Percentiles rank a stretch among this genome's conserved stretches.
These are phyloP conservation scores for Malaclemys terrapin DNA, from an alignment of 2,113 vertebrate genomes.

Conservation along the genomic window DNA sequence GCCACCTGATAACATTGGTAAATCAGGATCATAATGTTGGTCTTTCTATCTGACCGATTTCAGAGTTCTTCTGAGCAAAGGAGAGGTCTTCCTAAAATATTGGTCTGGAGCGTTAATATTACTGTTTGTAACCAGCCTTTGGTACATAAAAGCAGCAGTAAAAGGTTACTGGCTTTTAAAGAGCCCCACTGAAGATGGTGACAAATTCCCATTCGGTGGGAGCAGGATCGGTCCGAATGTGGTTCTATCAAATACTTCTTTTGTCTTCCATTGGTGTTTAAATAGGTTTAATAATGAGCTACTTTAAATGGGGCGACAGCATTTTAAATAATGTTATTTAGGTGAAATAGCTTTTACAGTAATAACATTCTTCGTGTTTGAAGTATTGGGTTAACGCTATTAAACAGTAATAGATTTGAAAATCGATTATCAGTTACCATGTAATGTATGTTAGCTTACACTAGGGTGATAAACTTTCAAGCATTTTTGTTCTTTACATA, in stretches of 20 bases:
- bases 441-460: slow-evolving; percentile 3
- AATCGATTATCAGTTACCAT: slow-evolving; percentile 51
- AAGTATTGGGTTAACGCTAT: slow-evolving; percentile 34
- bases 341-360: neutral
- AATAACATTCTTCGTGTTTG: neutral
- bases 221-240: neutral
- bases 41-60: neutral
- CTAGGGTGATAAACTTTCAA: slow-evolving; percentile 40
- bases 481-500: slow-evolving; percentile 28
- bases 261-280: neutral
- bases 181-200: neutral
- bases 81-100: neutral
- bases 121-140: neutral
- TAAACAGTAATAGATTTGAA: slow-evolving; percentile 66
- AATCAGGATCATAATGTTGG: neutral
- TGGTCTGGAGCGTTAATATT: neutral
- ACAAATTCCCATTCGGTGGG: neutral
- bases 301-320: neutral
- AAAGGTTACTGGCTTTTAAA: neutral
- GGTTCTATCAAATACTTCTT: neutral
- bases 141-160: neutral
- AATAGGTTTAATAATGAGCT: neutral
- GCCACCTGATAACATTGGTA: neutral
- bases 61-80: neutral
- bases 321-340: neutral